Evolutionary conservation across 2,888 invertebrate species (phyloP), one percentile per base, ranked within the genome.

Genomic region (Piscicola geometra): DNA sequence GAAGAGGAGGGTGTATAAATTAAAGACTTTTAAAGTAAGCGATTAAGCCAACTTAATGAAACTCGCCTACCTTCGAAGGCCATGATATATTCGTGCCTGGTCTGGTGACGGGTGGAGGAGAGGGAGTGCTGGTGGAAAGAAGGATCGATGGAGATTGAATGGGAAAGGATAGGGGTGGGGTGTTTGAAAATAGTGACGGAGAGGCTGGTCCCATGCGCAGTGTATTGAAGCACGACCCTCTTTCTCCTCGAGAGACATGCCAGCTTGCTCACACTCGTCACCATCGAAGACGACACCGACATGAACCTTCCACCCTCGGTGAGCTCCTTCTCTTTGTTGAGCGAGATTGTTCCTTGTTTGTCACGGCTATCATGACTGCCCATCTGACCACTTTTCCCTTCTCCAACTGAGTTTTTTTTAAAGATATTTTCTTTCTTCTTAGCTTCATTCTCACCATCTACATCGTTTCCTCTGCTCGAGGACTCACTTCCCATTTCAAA

Each of bases 401-500:
- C 21, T 47, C 21, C 12, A 47, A 47, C 21, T 47, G 21, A 47
- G 50, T 56, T 56, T 56, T 56, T 25, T 56, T 9, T 56, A 9
- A 56, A 15, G 21, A 18, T 56, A 18, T 56, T 56, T 56, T 56
- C 60, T 18, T 56, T 25, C n/a, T 56, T 56, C n/a, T n/a, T n/a
- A n/a, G n/a, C n/a, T 56, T 56, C 60, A 25, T 5, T 56, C 5
- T 21, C n/a, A 18, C 25, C 60, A 56, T 15, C 12, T n/a, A 25
- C 60, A 18, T 18, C 15, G n/a, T 25, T 21, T n/a, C n/a, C n/a
- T 5, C n/a, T 56, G 9, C 25, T 21, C 5, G 60, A 25, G 15
- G 15, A 56, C 60, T 21, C 60, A 56, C n/a, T 56, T 56, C 3
- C 60, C 60, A 56, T 5, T 56, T 56, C 60, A 56, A 56, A 56